These are phyloP conservation scores for Rhombomys opimus DNA, from an alignment of 2,113 vertebrate species.

Conservation along the genomic window DNA sequence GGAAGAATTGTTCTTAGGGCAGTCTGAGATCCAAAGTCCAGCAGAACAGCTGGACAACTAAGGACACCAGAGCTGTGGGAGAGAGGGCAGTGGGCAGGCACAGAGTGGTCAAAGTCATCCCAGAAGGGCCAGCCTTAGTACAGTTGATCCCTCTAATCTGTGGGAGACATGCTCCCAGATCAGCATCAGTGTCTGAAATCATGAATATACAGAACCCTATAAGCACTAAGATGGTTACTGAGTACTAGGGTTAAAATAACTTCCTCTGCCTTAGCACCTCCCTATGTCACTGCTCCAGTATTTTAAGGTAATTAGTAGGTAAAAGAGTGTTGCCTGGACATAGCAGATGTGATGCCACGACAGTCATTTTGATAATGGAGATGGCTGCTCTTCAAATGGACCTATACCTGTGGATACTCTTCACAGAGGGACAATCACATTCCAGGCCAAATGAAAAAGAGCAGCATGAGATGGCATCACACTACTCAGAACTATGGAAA, in stretches of 20 bases:
- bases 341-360: not conserved
- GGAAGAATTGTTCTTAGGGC: not conserved
- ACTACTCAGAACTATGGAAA: not conserved
- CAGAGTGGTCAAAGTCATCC: not conserved
- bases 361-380: not conserved
- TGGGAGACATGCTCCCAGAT: not conserved
- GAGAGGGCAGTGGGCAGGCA: not conserved
- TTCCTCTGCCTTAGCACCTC: not conserved
- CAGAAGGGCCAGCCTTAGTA: not conserved
- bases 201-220: not conserved
- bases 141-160: not conserved
- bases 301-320: not conserved
- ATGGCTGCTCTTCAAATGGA: not conserved
- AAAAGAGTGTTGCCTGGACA: not conserved
- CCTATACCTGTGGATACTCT: no score
- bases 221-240: no score
- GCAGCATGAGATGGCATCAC: not conserved
- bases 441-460: not conserved
- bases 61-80: not conserved
- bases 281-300: not conserved
- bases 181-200: not conserved
- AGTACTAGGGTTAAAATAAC: not conserved
- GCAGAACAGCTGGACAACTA: not conserved
- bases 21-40: slow-evolving; percentile 37
- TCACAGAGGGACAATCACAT: not conserved